A percentile compares a stretch with the other conserved stretches of the same genome.
phyloP scores from a whole-genome alignment of 2,888 invertebrate genomes.

The Philaethria dido region DNA sequence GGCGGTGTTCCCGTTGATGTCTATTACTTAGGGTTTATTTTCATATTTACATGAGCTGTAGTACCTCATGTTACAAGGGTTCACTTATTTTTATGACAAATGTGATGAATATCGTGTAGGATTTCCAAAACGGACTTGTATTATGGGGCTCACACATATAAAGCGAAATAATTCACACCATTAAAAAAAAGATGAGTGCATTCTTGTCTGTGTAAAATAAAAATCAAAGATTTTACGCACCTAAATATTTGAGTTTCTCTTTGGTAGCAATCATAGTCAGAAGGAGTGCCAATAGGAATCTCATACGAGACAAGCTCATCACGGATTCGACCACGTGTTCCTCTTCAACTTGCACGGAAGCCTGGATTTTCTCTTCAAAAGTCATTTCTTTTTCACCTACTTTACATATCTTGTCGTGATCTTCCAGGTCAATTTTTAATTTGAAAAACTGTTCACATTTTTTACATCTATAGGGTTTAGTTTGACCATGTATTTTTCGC shows the following conservation, averaged over 20 bases:
- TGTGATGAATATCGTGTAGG: slow-evolving; percentile 44
- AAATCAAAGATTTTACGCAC: slow-evolving; percentile 82
- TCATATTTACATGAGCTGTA: slow-evolving; percentile 33
- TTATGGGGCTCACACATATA: slow-evolving; percentile 75
- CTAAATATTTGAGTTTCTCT: slow-evolving; percentile 89
- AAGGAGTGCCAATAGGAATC: slow-evolving; percentile 90
- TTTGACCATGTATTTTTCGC: slow-evolving; percentile 91
- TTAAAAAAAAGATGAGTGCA: slow-evolving; percentile 59
- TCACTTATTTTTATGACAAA: slow-evolving; percentile 39
- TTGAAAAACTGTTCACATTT: slow-evolving; percentile 90
- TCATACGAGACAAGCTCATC: slow-evolving; percentile 89
- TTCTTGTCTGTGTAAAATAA: slow-evolving; percentile 54
- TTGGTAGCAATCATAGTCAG: slow-evolving; percentile 93
- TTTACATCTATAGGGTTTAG: slow-evolving; percentile 90
- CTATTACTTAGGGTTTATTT: slow-evolving; percentile 57
- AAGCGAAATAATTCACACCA: slow-evolving; percentile 73
- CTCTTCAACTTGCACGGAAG: slow-evolving; percentile 62
- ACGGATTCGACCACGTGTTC: slow-evolving; percentile 69
- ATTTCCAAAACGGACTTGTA: slow-evolving; percentile 50
- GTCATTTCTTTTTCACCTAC: slow-evolving; percentile 56
- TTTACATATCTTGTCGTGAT: slow-evolving; percentile 83
- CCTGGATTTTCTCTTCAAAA: slow-evolving; percentile 58
- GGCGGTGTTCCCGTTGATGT: slow-evolving; percentile 67
- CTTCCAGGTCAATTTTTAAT: slow-evolving; percentile 88
- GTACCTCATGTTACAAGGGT: slow-evolving; percentile 27